Evolutionary conservation across 2,113 vertebrate species (phyloP).

Genomic region (Sigmodon hispidus): DNA sequence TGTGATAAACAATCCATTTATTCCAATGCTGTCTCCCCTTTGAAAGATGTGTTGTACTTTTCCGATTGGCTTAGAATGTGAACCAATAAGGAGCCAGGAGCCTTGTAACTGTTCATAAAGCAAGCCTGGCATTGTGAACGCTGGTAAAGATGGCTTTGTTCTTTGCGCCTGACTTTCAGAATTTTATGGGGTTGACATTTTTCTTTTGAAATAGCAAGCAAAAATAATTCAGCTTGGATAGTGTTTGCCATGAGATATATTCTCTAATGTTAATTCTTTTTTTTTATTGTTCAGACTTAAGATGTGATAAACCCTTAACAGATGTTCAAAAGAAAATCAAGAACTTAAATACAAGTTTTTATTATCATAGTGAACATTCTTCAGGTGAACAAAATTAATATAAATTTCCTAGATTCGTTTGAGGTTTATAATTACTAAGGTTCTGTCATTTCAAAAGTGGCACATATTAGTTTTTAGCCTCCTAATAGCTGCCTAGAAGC

Average conservation of each 20-base stretch:
- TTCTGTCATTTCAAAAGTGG: conserved; percentile 67
- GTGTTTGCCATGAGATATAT: conserved; percentile 28
- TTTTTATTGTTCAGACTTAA: conserved; percentile 49
- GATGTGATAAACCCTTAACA: conserved; percentile 49
- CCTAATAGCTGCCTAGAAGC: conserved; percentile 51
- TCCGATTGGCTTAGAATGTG: conserved; percentile 73
- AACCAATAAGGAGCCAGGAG: conserved; percentile 65
- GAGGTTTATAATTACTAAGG: conserved; percentile 70
- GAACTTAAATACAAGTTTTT: conserved; percentile 62
- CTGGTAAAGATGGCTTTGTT: conserved; percentile 64
- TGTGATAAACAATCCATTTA: conserved; percentile 79
- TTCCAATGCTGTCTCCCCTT: conserved; percentile 72
- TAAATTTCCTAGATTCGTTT: conserved; percentile 59
- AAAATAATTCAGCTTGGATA: neutral
- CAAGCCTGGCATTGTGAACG: conserved; percentile 1
- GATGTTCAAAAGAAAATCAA: conserved; percentile 54
- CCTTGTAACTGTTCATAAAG: conserved; percentile 51
- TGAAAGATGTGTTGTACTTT: conserved; percentile 77
- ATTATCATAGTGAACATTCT: conserved; percentile 46
- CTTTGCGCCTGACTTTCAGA: conserved; percentile 40
- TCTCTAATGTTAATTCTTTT: conserved; percentile 44
- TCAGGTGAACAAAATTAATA: conserved; percentile 56
- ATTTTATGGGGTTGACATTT: conserved; percentile 42
- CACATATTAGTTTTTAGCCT: conserved; percentile 54
- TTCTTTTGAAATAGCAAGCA: conserved; percentile 62